A percentile compares a stretch with the other conserved stretches of the same genome.
These are phyloP conservation scores for Acheta domesticus DNA, from an alignment of 2,888 invertebrate genomes.

Conservation along the genomic window DNA sequence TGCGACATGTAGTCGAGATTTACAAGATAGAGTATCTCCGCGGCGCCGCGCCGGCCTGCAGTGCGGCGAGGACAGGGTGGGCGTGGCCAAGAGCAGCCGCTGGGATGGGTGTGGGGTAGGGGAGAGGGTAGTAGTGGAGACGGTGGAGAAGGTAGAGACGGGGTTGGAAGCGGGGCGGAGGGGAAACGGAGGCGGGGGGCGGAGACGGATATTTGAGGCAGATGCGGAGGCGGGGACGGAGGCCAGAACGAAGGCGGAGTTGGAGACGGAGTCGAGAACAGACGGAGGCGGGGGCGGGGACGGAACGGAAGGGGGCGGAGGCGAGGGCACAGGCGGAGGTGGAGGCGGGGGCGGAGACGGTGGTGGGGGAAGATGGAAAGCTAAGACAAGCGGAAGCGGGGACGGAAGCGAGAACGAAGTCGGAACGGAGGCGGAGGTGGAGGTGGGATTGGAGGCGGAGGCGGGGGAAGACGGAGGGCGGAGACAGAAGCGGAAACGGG, in stretches of 20 bases:
- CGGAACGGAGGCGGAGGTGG: too few relatives aligned
- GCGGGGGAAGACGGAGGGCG: too few relatives aligned
- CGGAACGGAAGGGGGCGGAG: neutral
- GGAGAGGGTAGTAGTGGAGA: neutral
- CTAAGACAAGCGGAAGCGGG: neutral
- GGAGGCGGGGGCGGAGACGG: neutral
- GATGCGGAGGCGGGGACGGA: neutral
- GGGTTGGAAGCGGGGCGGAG: neutral
- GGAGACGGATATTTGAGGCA: too few relatives aligned
- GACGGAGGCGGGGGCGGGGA: neutral
- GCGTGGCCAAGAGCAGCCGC: neutral
- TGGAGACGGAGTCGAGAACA: too few relatives aligned
- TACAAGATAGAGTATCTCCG: neutral
- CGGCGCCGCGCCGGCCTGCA: neutral
- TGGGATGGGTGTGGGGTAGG: neutral
- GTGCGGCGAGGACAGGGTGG: neutral
- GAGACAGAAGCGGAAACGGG: too few relatives aligned
- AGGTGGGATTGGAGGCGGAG: too few relatives aligned
- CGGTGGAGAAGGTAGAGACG: neutral
- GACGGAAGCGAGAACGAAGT: too few relatives aligned
- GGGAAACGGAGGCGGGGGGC: neutral
- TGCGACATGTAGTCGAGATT: conserved; percentile 18
- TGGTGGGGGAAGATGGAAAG: neutral
- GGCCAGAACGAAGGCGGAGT: too few relatives aligned
- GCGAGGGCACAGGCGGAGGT: neutral